Conservation (phyloP, 2,888 invertebrate species). For the Acronicta psi region DNA sequence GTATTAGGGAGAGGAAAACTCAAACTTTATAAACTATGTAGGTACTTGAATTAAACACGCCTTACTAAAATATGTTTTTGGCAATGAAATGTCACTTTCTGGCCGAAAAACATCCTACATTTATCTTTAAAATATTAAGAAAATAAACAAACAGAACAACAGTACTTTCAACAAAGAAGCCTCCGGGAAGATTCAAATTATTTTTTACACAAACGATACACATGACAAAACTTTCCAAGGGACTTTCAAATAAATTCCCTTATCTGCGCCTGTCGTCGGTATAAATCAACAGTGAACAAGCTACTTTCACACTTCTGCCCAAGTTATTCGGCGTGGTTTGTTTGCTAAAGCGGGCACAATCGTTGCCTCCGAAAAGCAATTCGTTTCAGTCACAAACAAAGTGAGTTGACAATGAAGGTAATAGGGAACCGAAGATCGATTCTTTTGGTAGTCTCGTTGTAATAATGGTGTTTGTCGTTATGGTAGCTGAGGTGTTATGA, state of each 20-base stretch:
- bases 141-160: slow-evolving; percentile 23
- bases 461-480: slow-evolving; percentile 50
- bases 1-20: too few species aligned
- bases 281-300: slow-evolving; percentile 73
- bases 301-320: slow-evolving; percentile 68
- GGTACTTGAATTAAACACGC: not conserved
- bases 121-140: not conserved
- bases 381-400: slow-evolving; percentile 71
- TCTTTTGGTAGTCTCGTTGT: slow-evolving; percentile 50
- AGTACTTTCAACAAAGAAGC: slow-evolving; percentile 31
- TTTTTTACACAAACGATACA: slow-evolving; percentile 64
- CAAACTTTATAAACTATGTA: too few species aligned
- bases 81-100: too few species aligned
- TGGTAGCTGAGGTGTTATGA: slow-evolving; percentile 16
- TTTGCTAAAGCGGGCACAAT: slow-evolving; percentile 70
- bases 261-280: slow-evolving; percentile 72
- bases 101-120: not conserved
- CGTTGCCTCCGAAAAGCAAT: slow-evolving; percentile 69
- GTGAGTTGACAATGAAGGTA: slow-evolving; percentile 70
- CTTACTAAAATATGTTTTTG: not conserved
- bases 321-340: slow-evolving; percentile 71
- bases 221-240: slow-evolving; percentile 62
- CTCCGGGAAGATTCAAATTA: slow-evolving; percentile 50
- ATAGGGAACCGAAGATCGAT: slow-evolving; percentile 62
- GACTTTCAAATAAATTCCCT: slow-evolving; percentile 70